Conservation (phyloP, 2,797 vertebrate species). For the Siniperca scherzeri region DNA sequence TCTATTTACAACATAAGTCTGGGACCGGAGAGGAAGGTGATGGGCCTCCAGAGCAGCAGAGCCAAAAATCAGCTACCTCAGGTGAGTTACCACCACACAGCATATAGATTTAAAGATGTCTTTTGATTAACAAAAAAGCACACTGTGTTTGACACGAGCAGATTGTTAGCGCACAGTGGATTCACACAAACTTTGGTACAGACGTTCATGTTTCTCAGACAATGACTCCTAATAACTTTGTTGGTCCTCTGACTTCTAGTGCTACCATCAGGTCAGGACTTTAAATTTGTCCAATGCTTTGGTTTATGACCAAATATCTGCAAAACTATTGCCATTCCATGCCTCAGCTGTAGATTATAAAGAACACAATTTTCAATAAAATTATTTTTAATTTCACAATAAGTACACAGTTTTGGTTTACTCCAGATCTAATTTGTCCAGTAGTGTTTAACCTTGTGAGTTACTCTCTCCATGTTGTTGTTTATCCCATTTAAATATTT, state of each 20-base stretch:
- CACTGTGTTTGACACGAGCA: background rate
- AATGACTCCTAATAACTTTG: background rate
- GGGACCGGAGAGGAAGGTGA: constrained; percentile 76
- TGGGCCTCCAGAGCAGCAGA: constrained; percentile 84
- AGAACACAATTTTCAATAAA: too few relatives aligned
- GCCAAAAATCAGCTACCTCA: constrained; percentile 92
- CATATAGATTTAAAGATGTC: background rate
- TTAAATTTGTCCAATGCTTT: too few relatives aligned
- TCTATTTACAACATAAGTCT: constrained; percentile 90
- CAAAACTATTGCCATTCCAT: too few relatives aligned
- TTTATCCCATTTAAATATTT: background rate
- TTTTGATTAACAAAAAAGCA: background rate
- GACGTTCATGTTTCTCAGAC: too few relatives aligned
- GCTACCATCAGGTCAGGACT: background rate
- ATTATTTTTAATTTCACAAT: too few relatives aligned
- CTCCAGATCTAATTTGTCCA: background rate
- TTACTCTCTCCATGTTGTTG: background rate
- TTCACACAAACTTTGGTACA: background rate
- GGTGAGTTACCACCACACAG: constrained; percentile 84
- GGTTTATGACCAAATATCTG: background rate
- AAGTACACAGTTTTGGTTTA: background rate
- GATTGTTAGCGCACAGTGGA: background rate
- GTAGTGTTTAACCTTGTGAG: background rate
- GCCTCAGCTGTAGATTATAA: too few relatives aligned
- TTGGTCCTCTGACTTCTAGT: background rate